These are phyloP conservation scores for Phrixothrix hirtus DNA, from an alignment of 2,888 invertebrate genomes.

Conservation along the genomic window DNA sequence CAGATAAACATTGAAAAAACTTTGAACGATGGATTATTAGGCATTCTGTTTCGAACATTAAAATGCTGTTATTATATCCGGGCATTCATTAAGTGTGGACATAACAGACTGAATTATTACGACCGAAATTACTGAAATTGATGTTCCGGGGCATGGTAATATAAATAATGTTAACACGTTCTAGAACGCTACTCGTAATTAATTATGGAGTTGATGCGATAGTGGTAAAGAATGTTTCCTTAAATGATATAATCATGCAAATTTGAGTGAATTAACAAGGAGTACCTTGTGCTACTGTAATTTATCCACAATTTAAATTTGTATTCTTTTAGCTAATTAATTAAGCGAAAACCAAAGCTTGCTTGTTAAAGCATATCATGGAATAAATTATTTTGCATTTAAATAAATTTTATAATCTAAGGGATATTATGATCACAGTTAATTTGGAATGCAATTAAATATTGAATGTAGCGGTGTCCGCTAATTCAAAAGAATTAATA, in stretches of 20 bases:
- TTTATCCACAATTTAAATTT: constrained; percentile 21
- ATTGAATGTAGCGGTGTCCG: no score
- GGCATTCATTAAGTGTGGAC: constrained; percentile 15
- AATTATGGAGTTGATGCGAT: constrained; percentile 38
- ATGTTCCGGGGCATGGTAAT: constrained; percentile 1
- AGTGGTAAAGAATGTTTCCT: constrained; percentile 37
- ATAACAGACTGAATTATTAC: constrained; percentile 6
- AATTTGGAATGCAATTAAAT: no score
- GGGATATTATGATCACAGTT: no score
- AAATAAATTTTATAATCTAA: no score
- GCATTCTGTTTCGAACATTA: constrained; percentile 24
- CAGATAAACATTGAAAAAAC: constrained; percentile 17
- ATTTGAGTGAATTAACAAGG: constrained; percentile 29
- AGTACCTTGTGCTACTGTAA: constrained; percentile 20
- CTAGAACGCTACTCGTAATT: constrained; percentile 21
- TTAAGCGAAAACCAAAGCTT: constrained; percentile 30
- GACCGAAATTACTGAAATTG: constrained; percentile 10
- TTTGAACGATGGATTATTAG: constrained; percentile 20
- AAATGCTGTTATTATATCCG: constrained; percentile 13
- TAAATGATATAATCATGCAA: constrained; percentile 34
- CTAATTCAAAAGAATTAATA: no score
- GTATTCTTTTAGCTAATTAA: constrained; percentile 25
- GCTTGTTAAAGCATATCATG: constrained; percentile 27
- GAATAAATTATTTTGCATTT: constrained; percentile 16
- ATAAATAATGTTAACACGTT: constrained; percentile 17